phyloP scores from a whole-genome alignment of 2,797 vertebrate species.

The Manis crassicaudata region DNA sequence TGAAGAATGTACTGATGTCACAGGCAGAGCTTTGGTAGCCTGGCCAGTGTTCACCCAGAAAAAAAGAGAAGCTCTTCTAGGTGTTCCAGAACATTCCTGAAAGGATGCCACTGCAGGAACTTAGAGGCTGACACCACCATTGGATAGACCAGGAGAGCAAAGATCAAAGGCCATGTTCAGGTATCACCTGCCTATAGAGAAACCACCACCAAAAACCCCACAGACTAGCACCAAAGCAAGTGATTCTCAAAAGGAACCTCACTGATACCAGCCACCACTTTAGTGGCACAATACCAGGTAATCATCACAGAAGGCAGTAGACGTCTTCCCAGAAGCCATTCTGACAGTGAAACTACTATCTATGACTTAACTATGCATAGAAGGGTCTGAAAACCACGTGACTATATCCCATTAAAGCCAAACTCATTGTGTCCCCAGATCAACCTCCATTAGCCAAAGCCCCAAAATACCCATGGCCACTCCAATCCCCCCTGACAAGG shows the following conservation, averaged over 20 bases:
- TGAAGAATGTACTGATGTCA: not conserved
- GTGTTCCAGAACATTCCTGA: not conserved
- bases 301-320: not conserved
- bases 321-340: not conserved
- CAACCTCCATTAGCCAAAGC: not conserved
- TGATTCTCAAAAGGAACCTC: not conserved
- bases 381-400: slow-evolving; percentile 5
- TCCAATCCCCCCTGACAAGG: not conserved
- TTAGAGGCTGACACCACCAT: not conserved
- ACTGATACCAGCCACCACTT: not conserved
- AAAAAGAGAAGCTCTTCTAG: not conserved
- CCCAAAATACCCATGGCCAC: not conserved
- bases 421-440: not conserved
- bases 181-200: not conserved
- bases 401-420: not conserved
- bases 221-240: not conserved
- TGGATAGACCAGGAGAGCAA: not conserved
- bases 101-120: not conserved
- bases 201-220: not conserved
- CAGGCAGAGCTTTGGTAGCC: not conserved
- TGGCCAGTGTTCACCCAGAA: not conserved
- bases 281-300: not conserved
- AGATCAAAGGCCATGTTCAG: not conserved
- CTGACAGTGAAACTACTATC: not conserved
- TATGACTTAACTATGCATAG: not conserved